Evolutionary conservation across 2,888 invertebrate species (phyloP).

Genomic region (Drosophila neotestacea): DNA sequence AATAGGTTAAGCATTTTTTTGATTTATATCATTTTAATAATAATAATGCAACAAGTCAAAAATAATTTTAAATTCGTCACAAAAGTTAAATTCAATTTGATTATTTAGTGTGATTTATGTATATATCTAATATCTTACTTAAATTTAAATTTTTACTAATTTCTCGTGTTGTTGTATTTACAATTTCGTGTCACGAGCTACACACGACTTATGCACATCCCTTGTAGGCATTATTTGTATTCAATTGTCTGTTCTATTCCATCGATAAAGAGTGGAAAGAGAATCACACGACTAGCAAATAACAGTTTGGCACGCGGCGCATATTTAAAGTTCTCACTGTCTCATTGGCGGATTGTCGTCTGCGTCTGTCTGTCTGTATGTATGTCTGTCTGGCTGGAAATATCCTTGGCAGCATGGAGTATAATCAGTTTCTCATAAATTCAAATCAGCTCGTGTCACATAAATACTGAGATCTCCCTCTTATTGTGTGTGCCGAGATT

Average conservation of each 20-base stretch:
- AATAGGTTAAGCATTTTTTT: no score
- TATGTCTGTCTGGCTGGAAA: slow-evolving; percentile 3
- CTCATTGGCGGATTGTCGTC: slow-evolving; percentile 39
- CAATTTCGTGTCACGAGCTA: neutral
- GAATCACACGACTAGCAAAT: slow-evolving; percentile 11
- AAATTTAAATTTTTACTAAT: neutral
- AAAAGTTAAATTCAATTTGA: no score
- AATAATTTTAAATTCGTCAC: no score
- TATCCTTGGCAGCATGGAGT: slow-evolving; percentile 31
- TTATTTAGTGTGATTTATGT: no score
- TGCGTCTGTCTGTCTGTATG: neutral
- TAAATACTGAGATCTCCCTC: slow-evolving; percentile 31
- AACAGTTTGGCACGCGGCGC: slow-evolving; percentile 61
- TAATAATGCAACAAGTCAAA: no score
- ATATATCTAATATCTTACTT: no score
- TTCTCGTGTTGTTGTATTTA: neutral
- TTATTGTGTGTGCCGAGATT: slow-evolving; percentile 72
- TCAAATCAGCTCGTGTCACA: slow-evolving; percentile 71
- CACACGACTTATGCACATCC: neutral
- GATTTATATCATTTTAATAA: no score
- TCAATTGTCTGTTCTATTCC: slow-evolving; percentile 6
- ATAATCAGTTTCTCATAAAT: slow-evolving; percentile 84
- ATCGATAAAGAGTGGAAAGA: neutral
- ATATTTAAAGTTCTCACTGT: slow-evolving; percentile 34
- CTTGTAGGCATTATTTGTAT: neutral